Conservation (phyloP, 1,140 invertebrate genomes). For the Drosophila ohnishii region DNA sequence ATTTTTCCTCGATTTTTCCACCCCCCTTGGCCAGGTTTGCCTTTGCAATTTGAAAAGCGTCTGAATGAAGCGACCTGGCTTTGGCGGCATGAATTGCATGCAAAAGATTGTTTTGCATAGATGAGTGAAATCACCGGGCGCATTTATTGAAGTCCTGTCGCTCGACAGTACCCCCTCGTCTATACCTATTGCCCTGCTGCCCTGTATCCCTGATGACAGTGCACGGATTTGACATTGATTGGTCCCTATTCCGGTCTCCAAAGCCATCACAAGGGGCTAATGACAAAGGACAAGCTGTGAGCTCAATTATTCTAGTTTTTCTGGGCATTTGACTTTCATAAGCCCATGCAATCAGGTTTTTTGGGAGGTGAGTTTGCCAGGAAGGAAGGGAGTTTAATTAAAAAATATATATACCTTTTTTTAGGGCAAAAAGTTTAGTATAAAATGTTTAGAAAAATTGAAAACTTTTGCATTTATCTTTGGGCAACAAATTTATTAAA, state of each 20-base stretch:
- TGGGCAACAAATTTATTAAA: background rate
- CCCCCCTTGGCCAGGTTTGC: conserved; percentile 2
- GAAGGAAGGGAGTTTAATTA: background rate
- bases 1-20: conserved; percentile 1
- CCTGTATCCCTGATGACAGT: conserved; percentile 12
- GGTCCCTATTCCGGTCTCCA: conserved; percentile 6
- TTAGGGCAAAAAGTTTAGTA: background rate
- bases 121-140: conserved; percentile 43
- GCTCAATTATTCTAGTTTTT: conserved; percentile 31
- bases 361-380: background rate
- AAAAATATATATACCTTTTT: too few species aligned
- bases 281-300: conserved; percentile 28
- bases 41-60: conserved; percentile 43
- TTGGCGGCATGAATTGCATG: conserved; percentile 41
- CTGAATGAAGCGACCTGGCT: conserved; percentile 34
- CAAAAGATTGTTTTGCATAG: conserved; percentile 52
- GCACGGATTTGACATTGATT: conserved; percentile 35
- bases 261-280: conserved; percentile 17
- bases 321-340: conserved; percentile 7
- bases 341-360: conserved; percentile 8
- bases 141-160: conserved; percentile 33
- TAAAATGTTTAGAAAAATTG: too few species aligned
- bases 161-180: too few species aligned
- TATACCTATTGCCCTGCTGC: background rate
- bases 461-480: too few species aligned